phyloP scores from a whole-genome alignment of 1,140 invertebrate genomes.

The Patella vulgata region DNA sequence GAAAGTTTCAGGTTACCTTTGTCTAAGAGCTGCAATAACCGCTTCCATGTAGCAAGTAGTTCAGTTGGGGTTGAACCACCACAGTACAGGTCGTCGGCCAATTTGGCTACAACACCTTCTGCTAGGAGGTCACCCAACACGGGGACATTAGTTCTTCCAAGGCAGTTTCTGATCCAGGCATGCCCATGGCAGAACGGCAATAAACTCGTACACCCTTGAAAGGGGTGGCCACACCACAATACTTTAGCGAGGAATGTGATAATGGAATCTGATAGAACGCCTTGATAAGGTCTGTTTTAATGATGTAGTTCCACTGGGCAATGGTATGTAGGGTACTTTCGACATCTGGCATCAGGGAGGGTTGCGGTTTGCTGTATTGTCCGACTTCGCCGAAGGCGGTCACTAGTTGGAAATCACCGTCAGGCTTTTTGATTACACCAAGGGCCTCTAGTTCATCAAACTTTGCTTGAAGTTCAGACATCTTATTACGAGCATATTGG shows the following conservation, averaged over 20 bases:
- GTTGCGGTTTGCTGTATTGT: conserved; percentile 21
- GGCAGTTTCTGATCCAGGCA: conserved; percentile 21
- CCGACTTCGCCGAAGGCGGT: too few species aligned
- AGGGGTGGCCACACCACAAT: conserved; percentile 17
- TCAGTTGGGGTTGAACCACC: too few species aligned
- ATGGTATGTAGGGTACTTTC: conserved; percentile 16
- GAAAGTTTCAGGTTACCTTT: conserved; percentile 16
- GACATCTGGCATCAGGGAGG: conserved; percentile 19
- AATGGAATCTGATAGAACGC: conserved; percentile 28
- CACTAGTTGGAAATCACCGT: too few species aligned
- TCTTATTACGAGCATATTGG: too few species aligned
- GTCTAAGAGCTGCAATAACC: conserved; percentile 17
- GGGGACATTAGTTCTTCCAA: conserved; percentile 25
- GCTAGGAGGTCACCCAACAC: conserved; percentile 27
- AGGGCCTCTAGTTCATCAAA: too few species aligned
- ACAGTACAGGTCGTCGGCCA: conserved; percentile 31
- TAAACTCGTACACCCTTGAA: conserved; percentile 28
- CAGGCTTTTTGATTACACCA: conserved; percentile 6
- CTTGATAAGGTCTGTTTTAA: conserved; percentile 15
- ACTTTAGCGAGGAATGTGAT: conserved; percentile 17
- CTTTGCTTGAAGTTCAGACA: too few species aligned
- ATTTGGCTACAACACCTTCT: conserved; percentile 23
- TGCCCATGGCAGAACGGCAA: conserved; percentile 23
- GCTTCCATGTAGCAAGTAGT: conserved; percentile 3
- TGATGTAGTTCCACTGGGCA: conserved; percentile 19